phyloP scores from a whole-genome alignment of 2,797 vertebrate species.

The Sebastes baramenuke region DNA sequence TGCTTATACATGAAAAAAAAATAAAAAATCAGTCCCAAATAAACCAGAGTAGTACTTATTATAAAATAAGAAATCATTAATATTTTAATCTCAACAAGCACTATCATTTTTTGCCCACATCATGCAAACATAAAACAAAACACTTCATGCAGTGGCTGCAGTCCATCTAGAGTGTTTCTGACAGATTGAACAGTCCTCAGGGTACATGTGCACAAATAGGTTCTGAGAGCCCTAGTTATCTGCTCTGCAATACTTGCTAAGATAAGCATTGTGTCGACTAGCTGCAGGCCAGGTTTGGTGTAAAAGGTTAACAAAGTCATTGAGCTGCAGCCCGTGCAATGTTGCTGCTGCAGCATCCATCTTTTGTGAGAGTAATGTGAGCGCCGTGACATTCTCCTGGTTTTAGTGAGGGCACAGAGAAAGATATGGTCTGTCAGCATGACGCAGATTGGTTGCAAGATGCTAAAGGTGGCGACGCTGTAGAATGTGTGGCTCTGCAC shows the following conservation, averaged over 20 bases:
- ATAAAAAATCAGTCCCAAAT: not conserved
- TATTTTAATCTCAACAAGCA: conserved; percentile 5
- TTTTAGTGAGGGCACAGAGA: conserved; percentile 63
- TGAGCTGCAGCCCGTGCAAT: conserved; percentile 55
- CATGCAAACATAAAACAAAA: conserved; percentile 60
- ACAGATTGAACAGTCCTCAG: conserved; percentile 55
- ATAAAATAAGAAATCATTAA: not conserved
- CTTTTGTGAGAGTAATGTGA: conserved; percentile 63
- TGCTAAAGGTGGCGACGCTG: conserved; percentile 53
- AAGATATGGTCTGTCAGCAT: conserved; percentile 73
- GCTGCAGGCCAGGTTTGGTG: conserved; percentile 60
- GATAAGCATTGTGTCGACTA: conserved; percentile 71
- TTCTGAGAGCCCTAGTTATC: conserved; percentile 68
- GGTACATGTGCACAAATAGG: conserved; percentile 66
- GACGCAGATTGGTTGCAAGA: conserved; percentile 62
- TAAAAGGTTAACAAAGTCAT: conserved; percentile 74
- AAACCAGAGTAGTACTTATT: not conserved
- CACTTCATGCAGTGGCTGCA: conserved; percentile 31
- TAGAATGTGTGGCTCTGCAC: conserved; percentile 62
- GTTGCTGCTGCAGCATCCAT: conserved; percentile 60
- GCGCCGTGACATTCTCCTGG: conserved; percentile 72
- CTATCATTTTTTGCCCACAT: conserved; percentile 50
- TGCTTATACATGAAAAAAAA: not conserved
- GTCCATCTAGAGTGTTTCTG: conserved; percentile 51
- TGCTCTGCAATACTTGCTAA: conserved; percentile 62